phyloP scores from a whole-genome alignment of 2,888 invertebrate species.

The Diarsia mendica region DNA sequence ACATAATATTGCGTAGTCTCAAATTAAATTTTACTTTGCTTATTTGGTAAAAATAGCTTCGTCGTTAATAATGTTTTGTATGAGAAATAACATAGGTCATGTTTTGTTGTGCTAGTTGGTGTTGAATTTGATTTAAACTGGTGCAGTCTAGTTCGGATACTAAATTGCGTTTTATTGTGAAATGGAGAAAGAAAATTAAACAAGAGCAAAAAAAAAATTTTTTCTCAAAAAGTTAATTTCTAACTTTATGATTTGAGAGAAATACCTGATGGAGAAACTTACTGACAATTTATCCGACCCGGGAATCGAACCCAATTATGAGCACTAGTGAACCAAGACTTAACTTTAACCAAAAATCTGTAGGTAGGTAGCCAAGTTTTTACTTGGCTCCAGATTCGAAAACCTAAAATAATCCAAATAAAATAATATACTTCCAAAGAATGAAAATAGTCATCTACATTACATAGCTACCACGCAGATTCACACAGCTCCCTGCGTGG shows the following conservation, averaged over 20 bases:
- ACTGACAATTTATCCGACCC: too few species aligned
- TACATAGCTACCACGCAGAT: slow-evolving; percentile 3
- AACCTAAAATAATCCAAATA: not conserved
- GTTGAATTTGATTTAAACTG: not conserved
- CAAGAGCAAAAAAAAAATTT: not conserved
- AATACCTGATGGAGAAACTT: too few species aligned
- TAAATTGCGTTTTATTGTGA: too few species aligned
- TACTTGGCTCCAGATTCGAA: not conserved
- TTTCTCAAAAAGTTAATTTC: too few species aligned
- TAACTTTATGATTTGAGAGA: too few species aligned
- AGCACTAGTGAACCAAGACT: not conserved
- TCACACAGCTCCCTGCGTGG: slow-evolving; percentile 13
- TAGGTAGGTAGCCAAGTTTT: not conserved
- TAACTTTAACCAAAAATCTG: not conserved
- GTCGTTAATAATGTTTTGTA: slow-evolving; percentile 1
- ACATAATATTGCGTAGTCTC: slow-evolving; percentile 9
- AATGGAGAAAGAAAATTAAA: not conserved
- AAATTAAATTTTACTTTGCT: not conserved
- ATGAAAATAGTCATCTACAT: not conserved
- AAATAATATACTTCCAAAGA: slow-evolving; percentile 3
- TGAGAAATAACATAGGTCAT: slow-evolving; percentile 20
- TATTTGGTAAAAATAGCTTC: slow-evolving; percentile 8
- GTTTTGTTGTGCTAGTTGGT: too few species aligned
- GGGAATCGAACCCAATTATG: too few species aligned
- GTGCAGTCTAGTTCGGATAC: not conserved